Conservation (phyloP, 2,888 invertebrate species). For the Hydrotaea cyrtoneurina region DNA sequence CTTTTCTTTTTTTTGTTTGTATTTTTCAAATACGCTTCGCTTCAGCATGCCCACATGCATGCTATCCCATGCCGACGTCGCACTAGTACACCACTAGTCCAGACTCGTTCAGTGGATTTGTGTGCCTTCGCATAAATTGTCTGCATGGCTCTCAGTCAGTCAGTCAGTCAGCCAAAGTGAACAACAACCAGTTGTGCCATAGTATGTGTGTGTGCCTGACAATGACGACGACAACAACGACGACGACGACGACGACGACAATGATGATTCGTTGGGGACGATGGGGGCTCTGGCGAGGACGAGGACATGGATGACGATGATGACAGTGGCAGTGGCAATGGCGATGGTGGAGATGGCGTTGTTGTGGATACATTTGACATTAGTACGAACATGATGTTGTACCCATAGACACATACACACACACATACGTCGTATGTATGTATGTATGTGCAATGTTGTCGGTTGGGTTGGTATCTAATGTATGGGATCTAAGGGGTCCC, state of each 20-base stretch:
- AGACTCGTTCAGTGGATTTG: constrained; percentile 78
- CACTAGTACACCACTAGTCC: constrained; percentile 30
- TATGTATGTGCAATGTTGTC: constrained; percentile 65
- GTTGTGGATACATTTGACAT: constrained; percentile 15
- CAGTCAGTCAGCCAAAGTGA: constrained; percentile 42
- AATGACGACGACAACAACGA: constrained; percentile 3
- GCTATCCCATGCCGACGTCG: background rate
- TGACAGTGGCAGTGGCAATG: background rate
- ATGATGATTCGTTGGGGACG: background rate
- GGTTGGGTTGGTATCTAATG: constrained; percentile 70
- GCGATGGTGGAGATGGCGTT: background rate
- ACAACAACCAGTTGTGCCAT: constrained; percentile 4
- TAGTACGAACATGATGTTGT: constrained; percentile 37
- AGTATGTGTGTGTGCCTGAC: too few relatives aligned
- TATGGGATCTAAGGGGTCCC: constrained; percentile 23
- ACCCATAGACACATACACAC: constrained; percentile 57
- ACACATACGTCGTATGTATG: background rate
- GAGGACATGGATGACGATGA: background rate
- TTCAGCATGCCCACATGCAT: background rate
- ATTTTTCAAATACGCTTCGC: constrained; percentile 18
- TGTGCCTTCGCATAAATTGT: constrained; percentile 80
- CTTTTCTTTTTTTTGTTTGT: constrained; percentile 32
- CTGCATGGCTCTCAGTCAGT: constrained; percentile 63
- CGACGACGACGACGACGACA: background rate
- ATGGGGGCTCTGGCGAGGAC: background rate